Percentiles rank a stretch among this genome's conserved stretches.
phyloP scores from a whole-genome alignment of 2,888 invertebrate genomes.

The Pristionchus mayeri region DNA sequence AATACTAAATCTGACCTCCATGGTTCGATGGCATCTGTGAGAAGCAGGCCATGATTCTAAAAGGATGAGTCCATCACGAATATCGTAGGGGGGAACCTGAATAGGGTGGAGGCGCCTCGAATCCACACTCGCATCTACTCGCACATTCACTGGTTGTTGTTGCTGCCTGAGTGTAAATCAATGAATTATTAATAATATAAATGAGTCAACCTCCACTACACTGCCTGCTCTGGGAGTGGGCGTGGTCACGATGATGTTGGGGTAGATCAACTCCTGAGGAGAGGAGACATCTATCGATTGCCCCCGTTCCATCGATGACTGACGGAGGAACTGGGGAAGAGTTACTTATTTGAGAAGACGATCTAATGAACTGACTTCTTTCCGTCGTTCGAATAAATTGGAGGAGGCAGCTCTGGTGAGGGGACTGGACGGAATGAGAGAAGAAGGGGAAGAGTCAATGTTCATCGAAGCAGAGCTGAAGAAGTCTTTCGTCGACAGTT shows the following conservation, averaged over 20 bases:
- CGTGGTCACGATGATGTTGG: slow-evolving; percentile 10
- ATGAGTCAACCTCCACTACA: not conserved
- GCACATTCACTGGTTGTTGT: no score
- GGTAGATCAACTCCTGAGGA: not conserved
- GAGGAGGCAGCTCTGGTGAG: not conserved
- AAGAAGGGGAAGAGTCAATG: not conserved
- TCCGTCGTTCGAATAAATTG: slow-evolving; percentile 16
- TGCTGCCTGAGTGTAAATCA: no score
- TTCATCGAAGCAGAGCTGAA: not conserved
- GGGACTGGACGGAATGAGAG: not conserved
- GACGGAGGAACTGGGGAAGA: not conserved
- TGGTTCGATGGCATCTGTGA: not conserved
- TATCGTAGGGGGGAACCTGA: not conserved
- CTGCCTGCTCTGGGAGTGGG: not conserved
- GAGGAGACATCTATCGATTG: not conserved
- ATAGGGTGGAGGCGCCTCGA: slow-evolving; percentile 28
- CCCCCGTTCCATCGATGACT: not conserved
- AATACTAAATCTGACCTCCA: not conserved
- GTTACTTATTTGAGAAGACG: not conserved
- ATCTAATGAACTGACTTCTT: not conserved
- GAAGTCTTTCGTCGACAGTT: not conserved
- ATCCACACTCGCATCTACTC: not conserved
- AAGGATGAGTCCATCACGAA: not conserved
- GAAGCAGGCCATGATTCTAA: slow-evolving; percentile 5
- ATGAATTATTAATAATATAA: not conserved